phyloP scores from a whole-genome alignment of 2,888 invertebrate species.

The Boloria euphrosyne region DNA sequence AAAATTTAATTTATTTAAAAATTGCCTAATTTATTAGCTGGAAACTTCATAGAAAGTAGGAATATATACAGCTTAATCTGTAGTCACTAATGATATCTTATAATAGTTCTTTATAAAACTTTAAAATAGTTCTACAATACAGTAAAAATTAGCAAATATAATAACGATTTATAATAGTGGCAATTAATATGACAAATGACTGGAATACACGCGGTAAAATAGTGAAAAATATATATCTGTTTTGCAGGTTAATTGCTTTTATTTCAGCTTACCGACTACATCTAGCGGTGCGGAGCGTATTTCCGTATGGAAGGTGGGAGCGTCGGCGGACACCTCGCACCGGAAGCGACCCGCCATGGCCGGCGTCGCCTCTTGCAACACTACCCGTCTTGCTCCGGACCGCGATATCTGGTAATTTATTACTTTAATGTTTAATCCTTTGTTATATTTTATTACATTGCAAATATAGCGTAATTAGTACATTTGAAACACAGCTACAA shows the following conservation, averaged over 20 bases:
- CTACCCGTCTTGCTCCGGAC: constrained; percentile 85
- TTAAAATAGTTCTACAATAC: neutral
- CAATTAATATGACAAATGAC: neutral
- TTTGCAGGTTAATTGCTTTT: constrained; percentile 18
- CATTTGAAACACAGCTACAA: neutral
- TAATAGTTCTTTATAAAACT: too few relatives aligned
- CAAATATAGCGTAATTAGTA: constrained; percentile 8
- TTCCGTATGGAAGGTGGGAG: constrained; percentile 87
- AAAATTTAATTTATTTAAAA: too few relatives aligned
- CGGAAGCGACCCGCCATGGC: constrained; percentile 87
- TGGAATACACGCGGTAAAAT: constrained; percentile 1
- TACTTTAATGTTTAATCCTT: constrained; percentile 21
- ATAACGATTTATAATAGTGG: neutral
- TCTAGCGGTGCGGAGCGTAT: constrained; percentile 86
- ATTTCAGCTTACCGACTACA: constrained; percentile 84
- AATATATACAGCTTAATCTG: too few relatives aligned
- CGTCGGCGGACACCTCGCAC: constrained; percentile 89
- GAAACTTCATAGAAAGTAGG: too few relatives aligned
- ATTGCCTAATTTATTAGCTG: too few relatives aligned
- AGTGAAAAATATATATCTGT: constrained; percentile 17
- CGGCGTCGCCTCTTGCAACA: constrained; percentile 86
- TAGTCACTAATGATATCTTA: too few relatives aligned
- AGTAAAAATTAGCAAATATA: neutral
- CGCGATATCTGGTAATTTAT: constrained; percentile 69
- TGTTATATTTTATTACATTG: constrained; percentile 15